phyloP scores from a whole-genome alignment of 2,888 invertebrate genomes.

The Mactromeris polynyma region DNA sequence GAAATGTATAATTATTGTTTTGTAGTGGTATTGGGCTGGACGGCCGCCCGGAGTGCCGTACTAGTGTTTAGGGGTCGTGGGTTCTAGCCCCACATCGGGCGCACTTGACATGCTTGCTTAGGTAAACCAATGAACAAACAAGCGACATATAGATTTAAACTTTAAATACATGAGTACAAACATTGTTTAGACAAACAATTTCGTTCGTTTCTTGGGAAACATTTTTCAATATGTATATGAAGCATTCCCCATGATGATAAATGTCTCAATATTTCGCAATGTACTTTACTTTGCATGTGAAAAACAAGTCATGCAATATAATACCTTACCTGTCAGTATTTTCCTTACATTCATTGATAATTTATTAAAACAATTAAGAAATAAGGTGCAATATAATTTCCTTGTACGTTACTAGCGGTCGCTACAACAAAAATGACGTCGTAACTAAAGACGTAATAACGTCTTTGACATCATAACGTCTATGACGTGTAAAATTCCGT shows the following conservation, averaged over 20 bases:
- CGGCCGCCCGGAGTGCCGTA: no score
- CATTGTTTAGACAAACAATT: no score
- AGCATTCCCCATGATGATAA: background rate
- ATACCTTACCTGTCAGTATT: background rate
- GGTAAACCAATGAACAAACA: no score
- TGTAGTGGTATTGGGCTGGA: no score
- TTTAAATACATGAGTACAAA: background rate
- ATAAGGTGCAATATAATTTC: background rate
- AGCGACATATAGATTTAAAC: no score
- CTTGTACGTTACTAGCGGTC: background rate
- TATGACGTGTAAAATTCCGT: background rate
- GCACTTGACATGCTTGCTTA: no score
- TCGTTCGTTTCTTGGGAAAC: no score
- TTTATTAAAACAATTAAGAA: background rate
- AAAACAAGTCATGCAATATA: background rate
- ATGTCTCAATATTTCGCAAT: background rate
- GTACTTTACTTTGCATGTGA: background rate
- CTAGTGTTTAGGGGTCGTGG: no score
- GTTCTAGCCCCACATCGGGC: no score
- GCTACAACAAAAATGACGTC: background rate
- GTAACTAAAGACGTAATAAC: background rate
- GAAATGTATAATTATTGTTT: no score
- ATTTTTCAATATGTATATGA: no score
- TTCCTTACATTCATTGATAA: background rate
- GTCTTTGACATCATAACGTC: background rate